phyloP scores from a whole-genome alignment of 2,888 invertebrate genomes.

The Sesia apiformis region DNA sequence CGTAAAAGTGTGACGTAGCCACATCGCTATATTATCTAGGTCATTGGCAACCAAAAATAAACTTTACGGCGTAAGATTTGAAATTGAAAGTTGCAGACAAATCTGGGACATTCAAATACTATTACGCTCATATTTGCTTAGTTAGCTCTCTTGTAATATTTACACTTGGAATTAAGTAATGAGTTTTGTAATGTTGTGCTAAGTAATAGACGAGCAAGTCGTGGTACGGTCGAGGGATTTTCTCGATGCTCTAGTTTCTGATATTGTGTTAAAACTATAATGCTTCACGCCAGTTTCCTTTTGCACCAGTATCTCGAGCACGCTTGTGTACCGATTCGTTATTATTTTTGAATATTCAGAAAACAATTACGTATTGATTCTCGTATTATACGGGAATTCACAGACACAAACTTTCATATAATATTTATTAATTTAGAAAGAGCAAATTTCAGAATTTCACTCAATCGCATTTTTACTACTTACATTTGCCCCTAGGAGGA shows the following conservation, averaged over 20 bases:
- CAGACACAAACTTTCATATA: too few species aligned
- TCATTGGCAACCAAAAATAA: neutral
- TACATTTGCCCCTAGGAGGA: too few species aligned
- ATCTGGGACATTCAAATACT: constrained; percentile 11
- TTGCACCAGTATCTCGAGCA: too few species aligned
- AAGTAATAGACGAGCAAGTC: neutral
- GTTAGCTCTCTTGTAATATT: constrained; percentile 4
- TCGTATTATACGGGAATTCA: too few species aligned
- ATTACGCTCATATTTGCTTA: constrained; percentile 3
- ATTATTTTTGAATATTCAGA: too few species aligned
- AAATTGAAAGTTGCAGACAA: neutral
- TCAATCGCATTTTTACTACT: too few species aligned
- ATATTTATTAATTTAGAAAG: too few species aligned
- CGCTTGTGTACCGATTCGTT: too few species aligned
- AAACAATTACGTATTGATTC: too few species aligned
- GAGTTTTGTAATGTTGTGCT: constrained; percentile 5
- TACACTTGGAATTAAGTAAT: constrained; percentile 8
- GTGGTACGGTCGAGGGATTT: neutral
- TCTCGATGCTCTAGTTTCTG: neutral
- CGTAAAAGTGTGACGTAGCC: too few species aligned
- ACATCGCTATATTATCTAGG: neutral
- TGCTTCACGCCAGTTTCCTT: too few species aligned
- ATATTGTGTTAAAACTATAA: neutral
- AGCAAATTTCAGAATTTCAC: too few species aligned
- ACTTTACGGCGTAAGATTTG: neutral